These are phyloP conservation scores for Phylloscopus trochiloides DNA, from an alignment of 2,113 vertebrate species.

Conservation along the genomic window DNA sequence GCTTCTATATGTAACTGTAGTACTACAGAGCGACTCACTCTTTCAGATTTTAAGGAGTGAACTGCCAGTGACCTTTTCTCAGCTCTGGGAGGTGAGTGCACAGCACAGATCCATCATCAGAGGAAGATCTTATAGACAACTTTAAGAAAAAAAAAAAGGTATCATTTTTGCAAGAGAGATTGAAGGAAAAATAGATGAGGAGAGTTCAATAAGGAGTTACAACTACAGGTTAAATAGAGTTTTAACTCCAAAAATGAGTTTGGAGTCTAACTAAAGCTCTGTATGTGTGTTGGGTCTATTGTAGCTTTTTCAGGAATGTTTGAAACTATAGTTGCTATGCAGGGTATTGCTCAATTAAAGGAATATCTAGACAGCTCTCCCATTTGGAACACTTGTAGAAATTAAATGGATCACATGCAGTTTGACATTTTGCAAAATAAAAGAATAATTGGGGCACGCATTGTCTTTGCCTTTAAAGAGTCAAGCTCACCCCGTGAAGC, in stretches of 20 bases:
- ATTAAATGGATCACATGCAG: slow-evolving; percentile 79
- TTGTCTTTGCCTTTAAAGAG: slow-evolving; percentile 73
- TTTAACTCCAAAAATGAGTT: not conserved
- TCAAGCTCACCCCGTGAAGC: slow-evolving; percentile 61
- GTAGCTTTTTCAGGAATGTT: slow-evolving; percentile 19
- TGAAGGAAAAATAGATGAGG: not conserved
- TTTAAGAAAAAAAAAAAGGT: accelerated
- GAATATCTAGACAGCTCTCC: slow-evolving; percentile 67
- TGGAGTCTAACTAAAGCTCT: not conserved
- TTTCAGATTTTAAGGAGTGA: slow-evolving; percentile 38
- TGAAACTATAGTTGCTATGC: slow-evolving; percentile 57
- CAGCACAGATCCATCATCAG: slow-evolving; percentile 15
- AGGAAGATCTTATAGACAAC: not conserved
- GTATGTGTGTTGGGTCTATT: not conserved
- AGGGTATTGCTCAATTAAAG: slow-evolving; percentile 60
- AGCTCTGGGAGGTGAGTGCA: slow-evolving; percentile 39
- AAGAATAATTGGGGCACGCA: slow-evolving; percentile 75
- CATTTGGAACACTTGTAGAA: slow-evolving; percentile 76
- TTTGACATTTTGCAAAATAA: slow-evolving; percentile 81
- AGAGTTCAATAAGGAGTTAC: not conserved
- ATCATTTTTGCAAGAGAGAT: not conserved
- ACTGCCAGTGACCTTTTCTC: slow-evolving; percentile 53
- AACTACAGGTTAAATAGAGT: not conserved
- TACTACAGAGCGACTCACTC: slow-evolving; percentile 6
- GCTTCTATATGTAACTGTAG: slow-evolving; percentile 36